These are phyloP conservation scores for Corella eumyota DNA, from an alignment of 23 tunicate genomes.

Conservation along the genomic window DNA sequence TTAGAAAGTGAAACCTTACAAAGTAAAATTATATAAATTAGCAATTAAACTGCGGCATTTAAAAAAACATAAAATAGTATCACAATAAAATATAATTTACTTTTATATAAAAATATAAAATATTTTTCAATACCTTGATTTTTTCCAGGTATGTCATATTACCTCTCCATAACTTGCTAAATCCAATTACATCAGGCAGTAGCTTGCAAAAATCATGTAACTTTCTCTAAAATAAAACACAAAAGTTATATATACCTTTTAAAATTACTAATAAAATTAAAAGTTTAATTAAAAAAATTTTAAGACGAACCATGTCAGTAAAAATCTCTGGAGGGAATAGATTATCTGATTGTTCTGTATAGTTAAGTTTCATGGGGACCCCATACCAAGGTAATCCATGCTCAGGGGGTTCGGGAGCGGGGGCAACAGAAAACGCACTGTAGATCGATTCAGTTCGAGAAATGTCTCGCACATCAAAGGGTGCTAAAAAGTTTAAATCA, in stretches of 20 bases:
- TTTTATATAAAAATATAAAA: no score
- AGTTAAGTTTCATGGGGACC: conserved; percentile 44
- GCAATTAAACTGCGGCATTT: no score
- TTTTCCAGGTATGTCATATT: conserved; percentile 68
- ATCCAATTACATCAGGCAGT: conserved; percentile 33
- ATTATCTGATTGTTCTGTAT: conserved; percentile 27
- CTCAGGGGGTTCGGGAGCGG: conserved; percentile 12
- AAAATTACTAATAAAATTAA: no score
- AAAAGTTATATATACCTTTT: not conserved
- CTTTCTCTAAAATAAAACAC: conserved; percentile 4
- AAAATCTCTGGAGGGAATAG: conserved; percentile 20
- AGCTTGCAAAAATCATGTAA: conserved; percentile 36
- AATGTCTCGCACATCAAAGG: conserved; percentile 28
- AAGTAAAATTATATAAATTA: no score
- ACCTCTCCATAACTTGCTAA: conserved; percentile 40
- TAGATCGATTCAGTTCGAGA: conserved; percentile 24
- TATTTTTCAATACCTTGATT: conserved; percentile 49
- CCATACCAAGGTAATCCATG: conserved; percentile 17
- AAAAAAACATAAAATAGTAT: no score
- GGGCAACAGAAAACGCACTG: conserved; percentile 58
- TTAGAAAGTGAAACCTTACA: not conserved
- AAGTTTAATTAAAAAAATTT: no score
- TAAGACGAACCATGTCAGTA: conserved; percentile 39
- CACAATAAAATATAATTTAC: no score
- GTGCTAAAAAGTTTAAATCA: conserved; percentile 15